Evolutionary conservation across 2,797 vertebrate genomes (phyloP).

Genomic region (Muscicapa comitata): DNA sequence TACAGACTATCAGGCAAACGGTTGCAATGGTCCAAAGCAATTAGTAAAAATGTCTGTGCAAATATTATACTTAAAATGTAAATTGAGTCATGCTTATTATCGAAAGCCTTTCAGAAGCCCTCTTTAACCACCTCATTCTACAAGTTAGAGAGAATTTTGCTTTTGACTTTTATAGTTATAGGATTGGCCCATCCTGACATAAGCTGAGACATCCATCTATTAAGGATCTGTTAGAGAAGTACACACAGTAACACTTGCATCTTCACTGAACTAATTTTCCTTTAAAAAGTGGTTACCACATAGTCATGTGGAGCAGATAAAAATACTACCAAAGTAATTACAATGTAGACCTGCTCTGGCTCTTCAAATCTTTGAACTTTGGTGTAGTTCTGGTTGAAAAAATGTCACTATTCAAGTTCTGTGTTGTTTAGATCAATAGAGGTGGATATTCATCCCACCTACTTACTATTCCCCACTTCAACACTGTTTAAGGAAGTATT

Average conservation of each 20-base stretch:
- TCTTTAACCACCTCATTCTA: not conserved
- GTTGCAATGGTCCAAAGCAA: not conserved
- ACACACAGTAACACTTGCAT: not conserved
- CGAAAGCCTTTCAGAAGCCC: not conserved
- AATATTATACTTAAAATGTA: not conserved
- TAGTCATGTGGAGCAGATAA: not conserved
- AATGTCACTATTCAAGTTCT: not conserved
- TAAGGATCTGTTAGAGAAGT: not conserved
- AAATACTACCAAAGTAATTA: not conserved
- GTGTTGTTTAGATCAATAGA: not conserved
- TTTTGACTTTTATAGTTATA: not conserved
- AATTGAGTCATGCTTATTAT: not conserved
- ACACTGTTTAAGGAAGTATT: not conserved
- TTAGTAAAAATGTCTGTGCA: not conserved
- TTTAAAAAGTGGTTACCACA: not conserved
- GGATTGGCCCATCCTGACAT: not conserved
- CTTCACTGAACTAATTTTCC: not conserved
- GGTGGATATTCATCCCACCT: not conserved
- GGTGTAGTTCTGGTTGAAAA: not conserved
- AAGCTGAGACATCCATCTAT: not conserved
- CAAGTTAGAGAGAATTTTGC: not conserved
- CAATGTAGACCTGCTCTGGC: not conserved
- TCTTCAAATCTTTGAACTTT: not conserved
- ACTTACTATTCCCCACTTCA: not conserved
- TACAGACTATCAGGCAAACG: not conserved